These are phyloP conservation scores for Tinea trinotella DNA, from an alignment of 2,888 invertebrate genomes.

Conservation along the genomic window DNA sequence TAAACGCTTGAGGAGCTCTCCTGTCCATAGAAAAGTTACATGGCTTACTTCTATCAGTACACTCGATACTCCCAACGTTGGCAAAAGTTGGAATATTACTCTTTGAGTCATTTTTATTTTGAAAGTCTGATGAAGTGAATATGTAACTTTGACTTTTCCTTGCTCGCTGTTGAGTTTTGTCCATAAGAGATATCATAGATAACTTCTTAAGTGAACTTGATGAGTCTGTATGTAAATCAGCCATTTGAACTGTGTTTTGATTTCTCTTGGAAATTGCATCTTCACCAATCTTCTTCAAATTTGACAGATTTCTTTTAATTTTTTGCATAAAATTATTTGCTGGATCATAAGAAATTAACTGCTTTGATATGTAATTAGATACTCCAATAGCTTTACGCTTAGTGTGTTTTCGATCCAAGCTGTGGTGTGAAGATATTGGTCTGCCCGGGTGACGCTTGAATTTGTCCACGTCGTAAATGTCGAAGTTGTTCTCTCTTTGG, in stretches of 20 bases:
- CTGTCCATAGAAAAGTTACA: conserved; percentile 42
- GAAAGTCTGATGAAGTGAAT: conserved; percentile 49
- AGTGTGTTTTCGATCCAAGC: conserved; percentile 60
- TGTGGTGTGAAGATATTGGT: conserved; percentile 54
- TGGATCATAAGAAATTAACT: conserved; percentile 63
- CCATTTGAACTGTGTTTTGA: conserved; percentile 61
- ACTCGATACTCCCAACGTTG: conserved; percentile 62
- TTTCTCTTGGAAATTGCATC: conserved; percentile 62
- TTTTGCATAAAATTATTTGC: conserved; percentile 63
- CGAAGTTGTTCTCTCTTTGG: conserved; percentile 55
- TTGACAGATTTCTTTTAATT: conserved; percentile 64
- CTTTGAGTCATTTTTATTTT: conserved; percentile 52
- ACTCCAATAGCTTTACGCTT: conserved; percentile 63
- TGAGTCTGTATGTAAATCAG: conserved; percentile 62
- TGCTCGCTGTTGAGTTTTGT: conserved; percentile 55
- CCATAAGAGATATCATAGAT: conserved; percentile 60
- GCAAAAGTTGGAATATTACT: conserved; percentile 54
- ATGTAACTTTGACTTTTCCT: conserved; percentile 57
- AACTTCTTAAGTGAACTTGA: conserved; percentile 58
- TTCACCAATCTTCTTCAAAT: conserved; percentile 63
- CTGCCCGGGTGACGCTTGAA: conserved; percentile 55
- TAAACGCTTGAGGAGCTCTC: conserved; percentile 42
- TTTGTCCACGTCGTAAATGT: conserved; percentile 60
- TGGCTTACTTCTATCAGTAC: conserved; percentile 59
- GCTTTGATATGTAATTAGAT: conserved; percentile 64